Evolutionary conservation across 2,113 vertebrate genomes (phyloP).

Genomic region (Perognathus longimembris): DNA sequence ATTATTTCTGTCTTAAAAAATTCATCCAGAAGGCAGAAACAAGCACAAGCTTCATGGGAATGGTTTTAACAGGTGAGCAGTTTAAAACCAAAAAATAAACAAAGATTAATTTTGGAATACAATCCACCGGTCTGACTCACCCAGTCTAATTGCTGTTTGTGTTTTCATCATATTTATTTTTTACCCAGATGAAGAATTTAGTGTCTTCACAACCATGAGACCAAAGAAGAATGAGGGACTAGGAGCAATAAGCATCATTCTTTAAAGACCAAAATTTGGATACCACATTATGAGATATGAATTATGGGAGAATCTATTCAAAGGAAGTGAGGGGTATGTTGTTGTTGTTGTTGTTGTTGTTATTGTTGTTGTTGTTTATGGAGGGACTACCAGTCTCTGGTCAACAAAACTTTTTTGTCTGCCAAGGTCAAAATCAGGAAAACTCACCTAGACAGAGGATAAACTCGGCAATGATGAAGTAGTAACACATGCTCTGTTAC

Average conservation of each 20-base stretch:
- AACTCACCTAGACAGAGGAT: neutral
- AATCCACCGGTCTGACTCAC: neutral
- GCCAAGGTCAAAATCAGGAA: conserved; percentile 1
- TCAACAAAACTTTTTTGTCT: neutral
- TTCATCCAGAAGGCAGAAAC: conserved; percentile 5
- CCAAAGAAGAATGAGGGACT: neutral
- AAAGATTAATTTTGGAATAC: neutral
- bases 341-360: too few species aligned
- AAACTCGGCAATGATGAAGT: neutral
- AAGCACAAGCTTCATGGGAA: neutral
- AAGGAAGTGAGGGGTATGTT: neutral
- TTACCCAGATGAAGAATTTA: neutral
- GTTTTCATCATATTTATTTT: neutral
- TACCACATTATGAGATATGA: neutral
- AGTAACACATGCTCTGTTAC: conserved; percentile 75
- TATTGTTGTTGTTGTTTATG: too few species aligned
- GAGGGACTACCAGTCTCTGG: neutral
- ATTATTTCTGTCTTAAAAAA: neutral
- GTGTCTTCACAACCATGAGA: neutral
- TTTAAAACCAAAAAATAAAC: too few species aligned
- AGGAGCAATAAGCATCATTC: accelerated
- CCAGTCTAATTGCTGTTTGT: neutral
- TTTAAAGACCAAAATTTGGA: neutral
- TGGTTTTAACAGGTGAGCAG: conserved; percentile 81
- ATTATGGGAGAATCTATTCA: neutral